A percentile compares a stretch with the other conserved stretches of the same genome.
Conservation (phyloP, 2,113 vertebrate genomes). For the Halcyon malimbica region DNA sequence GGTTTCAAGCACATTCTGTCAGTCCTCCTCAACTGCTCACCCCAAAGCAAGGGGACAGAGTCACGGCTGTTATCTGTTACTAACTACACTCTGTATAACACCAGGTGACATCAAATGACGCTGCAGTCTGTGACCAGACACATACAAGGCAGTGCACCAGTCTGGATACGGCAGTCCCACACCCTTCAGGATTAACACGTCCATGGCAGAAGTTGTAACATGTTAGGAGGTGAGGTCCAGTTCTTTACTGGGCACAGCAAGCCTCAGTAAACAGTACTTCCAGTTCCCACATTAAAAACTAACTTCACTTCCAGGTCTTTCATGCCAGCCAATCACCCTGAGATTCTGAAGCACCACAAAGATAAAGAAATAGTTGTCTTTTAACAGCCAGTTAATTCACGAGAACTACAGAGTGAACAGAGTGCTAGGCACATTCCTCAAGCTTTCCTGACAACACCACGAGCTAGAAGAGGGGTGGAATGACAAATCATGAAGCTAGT, state of each 20-base stretch:
- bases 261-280: background rate
- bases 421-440: background rate
- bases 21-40: background rate
- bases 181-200: rapidly evolving
- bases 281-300: background rate
- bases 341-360: background rate
- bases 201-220: background rate
- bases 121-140: background rate
- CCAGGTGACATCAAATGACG: background rate
- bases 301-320: background rate
- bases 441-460: background rate
- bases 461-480: background rate
- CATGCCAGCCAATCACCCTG: background rate
- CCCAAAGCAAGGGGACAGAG: background rate
- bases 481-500: background rate
- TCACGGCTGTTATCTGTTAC: background rate
- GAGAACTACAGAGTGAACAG: background rate
- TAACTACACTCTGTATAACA: background rate
- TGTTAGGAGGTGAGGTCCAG: background rate
- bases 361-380: constrained; percentile 8
- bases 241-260: background rate
- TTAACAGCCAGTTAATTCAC: constrained; percentile 28
- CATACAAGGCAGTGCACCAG: background rate
- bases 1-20: background rate
- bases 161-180: background rate